Base-by-base conservation (phyloP, 92 coral and sea anemone genomes). In the Palythoa caribaeorum region DNA sequence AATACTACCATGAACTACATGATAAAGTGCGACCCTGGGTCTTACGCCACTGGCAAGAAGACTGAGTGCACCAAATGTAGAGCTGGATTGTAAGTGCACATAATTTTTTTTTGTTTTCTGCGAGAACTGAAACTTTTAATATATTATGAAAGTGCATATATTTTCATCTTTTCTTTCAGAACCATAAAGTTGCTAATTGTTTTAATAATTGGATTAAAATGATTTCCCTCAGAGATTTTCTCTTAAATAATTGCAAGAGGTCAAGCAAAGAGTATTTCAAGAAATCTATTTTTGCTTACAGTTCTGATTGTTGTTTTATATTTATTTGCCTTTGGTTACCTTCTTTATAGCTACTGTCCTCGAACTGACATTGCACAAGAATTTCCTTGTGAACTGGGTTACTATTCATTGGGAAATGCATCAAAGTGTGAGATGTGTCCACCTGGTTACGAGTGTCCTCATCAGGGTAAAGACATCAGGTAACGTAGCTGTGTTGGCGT, bases 401-500 rank as follows among this genome's bases (percentile, higher is more conserved):
- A 94, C 87, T 96, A 90, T 66, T 95, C 99, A 0, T 72, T 80
- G 76, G 99, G 93, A 10, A 96, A 95, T 87, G 96, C 99, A 0
- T 95, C 98, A 55, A 83, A 92, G 19, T 96, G 99, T 86, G 93
- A 95, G 5, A 95, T 96, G 89, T 97, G 99, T 68, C 99, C 98
- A 0, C 94, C 93, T 38, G 99, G 99, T 1, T 97, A 97, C 40
- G 92, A 91, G 87, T 97, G 99, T 48, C 99, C 99, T 12, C 77
- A 87, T 66, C 96, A 97, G 91, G 90, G 95, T 83, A 95, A 87
- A 28, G 99, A 92, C 50, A 84, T 83, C 84, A 93, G 96, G 99
- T 97, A 83, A 21, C 3, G 15, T 12, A 7, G 3, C 1, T 9
- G 19, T 2, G 19, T 54, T 17, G 12, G 2, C 14, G 17, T 12